These are phyloP conservation scores for Hylyphantes graminicola DNA, from an alignment of 1,140 invertebrate species.

Conservation along the genomic window DNA sequence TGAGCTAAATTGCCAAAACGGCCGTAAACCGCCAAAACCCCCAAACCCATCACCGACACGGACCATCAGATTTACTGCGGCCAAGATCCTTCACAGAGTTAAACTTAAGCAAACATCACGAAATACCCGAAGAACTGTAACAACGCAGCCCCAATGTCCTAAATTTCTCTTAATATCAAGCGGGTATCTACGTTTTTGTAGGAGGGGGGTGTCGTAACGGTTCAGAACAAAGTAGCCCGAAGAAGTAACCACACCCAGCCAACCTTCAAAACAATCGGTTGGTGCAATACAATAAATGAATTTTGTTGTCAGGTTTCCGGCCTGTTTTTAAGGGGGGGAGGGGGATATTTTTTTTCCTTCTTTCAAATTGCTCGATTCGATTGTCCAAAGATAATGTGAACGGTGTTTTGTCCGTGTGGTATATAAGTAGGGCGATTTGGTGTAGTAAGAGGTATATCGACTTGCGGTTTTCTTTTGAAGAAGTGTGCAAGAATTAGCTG, in stretches of 20 bases:
- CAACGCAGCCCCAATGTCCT: neutral
- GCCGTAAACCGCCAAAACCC: no score
- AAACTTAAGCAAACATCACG: no score
- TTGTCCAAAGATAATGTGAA: constrained; percentile 10
- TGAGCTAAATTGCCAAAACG: no score
- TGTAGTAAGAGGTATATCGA: neutral
- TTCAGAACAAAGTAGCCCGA: no score
- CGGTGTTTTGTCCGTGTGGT: constrained; percentile 3
- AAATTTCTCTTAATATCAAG: neutral
- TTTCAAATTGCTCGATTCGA: neutral
- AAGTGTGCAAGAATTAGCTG: no score
- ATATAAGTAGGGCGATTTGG: constrained; percentile 10
- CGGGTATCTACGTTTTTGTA: no score
- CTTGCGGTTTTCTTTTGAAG: neutral
- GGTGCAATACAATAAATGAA: constrained; percentile 39
- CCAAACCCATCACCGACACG: no score
- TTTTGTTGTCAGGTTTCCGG: constrained; percentile 17
- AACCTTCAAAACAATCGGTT: constrained; percentile 31
- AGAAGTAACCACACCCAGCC: constrained; percentile 9
- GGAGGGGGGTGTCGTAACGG: no score
- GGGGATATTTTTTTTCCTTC: constrained; percentile 1
- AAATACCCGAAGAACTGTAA: no score
- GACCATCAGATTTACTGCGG: no score
- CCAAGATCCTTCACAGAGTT: no score
- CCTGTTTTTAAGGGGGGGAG: neutral